phyloP scores from a whole-genome alignment of 2,113 vertebrate genomes.

The Ancistrus triradiatus region DNA sequence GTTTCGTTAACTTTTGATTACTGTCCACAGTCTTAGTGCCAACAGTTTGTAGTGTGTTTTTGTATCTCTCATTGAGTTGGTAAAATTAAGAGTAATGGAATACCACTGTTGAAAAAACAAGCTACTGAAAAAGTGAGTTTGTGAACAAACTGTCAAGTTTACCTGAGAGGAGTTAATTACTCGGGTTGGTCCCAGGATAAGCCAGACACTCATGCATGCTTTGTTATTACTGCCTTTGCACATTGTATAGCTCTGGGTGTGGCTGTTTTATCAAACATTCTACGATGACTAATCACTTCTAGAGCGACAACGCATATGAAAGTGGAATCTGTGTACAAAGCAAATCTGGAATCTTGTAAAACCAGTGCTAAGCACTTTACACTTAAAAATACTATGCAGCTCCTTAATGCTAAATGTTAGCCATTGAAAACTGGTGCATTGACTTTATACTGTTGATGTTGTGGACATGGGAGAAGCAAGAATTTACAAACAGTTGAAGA shows the following conservation, averaged over 20 bases:
- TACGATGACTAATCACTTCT: conserved; percentile 44
- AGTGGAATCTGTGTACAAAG: conserved; percentile 38
- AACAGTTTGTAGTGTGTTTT: too few relatives aligned
- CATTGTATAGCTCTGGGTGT: conserved; percentile 45
- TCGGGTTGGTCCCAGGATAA: conserved; percentile 35
- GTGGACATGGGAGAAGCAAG: background rate
- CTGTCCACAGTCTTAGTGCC: too few relatives aligned
- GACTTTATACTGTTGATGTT: background rate
- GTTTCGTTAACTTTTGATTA: too few relatives aligned
- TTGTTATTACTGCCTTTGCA: conserved; percentile 40
- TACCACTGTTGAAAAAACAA: background rate
- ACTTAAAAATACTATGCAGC: background rate
- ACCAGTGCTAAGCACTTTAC: conserved; percentile 35
- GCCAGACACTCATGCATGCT: conserved; percentile 27
- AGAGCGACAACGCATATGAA: conserved; percentile 44
- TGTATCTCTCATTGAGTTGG: too few relatives aligned
- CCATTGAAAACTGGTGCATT: background rate
- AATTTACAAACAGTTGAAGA: conserved; percentile 1
- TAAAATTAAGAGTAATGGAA: too few relatives aligned
- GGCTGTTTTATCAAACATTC: conserved; percentile 45
- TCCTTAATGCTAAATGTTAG: background rate
- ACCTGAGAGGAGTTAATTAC: conserved; percentile 7
- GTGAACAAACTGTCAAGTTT: background rate
- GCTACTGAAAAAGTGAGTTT: background rate
- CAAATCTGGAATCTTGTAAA: conserved; percentile 47